phyloP scores from a whole-genome alignment of 2,888 invertebrate genomes.

The Phrixothrix hirtus region DNA sequence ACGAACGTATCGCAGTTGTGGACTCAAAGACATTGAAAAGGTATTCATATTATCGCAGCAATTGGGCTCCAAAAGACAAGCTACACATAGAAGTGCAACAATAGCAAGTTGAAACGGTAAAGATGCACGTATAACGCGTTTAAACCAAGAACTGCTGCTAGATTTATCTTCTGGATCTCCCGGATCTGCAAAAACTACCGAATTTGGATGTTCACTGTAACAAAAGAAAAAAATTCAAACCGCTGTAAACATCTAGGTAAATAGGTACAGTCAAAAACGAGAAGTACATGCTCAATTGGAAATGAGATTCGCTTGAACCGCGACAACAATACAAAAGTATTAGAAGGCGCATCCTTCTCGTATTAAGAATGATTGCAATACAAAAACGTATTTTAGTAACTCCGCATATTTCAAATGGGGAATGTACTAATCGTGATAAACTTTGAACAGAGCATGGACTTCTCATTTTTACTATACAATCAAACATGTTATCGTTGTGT shows the following conservation, averaged over 20 bases:
- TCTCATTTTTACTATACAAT: too few relatives aligned
- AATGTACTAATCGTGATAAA: too few relatives aligned
- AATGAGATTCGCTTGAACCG: not conserved
- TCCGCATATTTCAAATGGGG: too few relatives aligned
- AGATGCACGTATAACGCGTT: slow-evolving; percentile 73
- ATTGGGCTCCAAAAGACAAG: slow-evolving; percentile 74
- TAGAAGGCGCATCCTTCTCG: too few relatives aligned
- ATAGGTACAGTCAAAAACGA: not conserved
- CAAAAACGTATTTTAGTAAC: too few relatives aligned
- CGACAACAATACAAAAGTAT: not conserved
- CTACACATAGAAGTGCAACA: slow-evolving; percentile 71
- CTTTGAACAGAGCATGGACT: too few relatives aligned
- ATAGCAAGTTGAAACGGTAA: slow-evolving; percentile 77
- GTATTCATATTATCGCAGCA: slow-evolving; percentile 81
- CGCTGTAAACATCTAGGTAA: too few relatives aligned
- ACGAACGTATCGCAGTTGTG: slow-evolving; percentile 78
- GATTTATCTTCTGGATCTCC: slow-evolving; percentile 64
- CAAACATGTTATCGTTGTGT: too few relatives aligned
- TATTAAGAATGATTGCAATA: too few relatives aligned
- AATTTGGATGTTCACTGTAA: slow-evolving; percentile 45
- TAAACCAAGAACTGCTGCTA: slow-evolving; percentile 65
- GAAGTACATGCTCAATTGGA: not conserved
- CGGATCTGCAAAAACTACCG: slow-evolving; percentile 51
- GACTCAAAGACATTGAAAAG: slow-evolving; percentile 74
- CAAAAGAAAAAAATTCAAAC: slow-evolving; percentile 30